phyloP scores from a whole-genome alignment of 2,888 invertebrate genomes.

The Zaprionus obscuricornis region DNA sequence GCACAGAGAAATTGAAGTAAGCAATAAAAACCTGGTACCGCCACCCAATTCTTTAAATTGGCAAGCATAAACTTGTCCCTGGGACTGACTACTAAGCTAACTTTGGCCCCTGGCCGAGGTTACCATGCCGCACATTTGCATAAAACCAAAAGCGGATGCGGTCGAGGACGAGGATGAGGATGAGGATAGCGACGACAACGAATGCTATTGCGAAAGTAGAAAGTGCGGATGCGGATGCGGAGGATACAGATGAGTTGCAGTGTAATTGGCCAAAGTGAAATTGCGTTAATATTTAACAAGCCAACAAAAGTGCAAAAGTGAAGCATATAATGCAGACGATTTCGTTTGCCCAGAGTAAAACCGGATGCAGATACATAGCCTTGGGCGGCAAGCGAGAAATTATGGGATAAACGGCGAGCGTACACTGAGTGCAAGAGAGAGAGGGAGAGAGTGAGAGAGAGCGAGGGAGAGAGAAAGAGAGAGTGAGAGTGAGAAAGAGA shows the following conservation, averaged over 20 bases:
- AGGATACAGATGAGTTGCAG: slow-evolving; percentile 56
- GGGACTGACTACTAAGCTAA: too few relatives aligned
- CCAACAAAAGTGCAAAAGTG: slow-evolving; percentile 57
- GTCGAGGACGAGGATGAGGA: too few relatives aligned
- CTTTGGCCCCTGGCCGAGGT: too few relatives aligned
- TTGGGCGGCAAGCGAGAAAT: slow-evolving; percentile 42
- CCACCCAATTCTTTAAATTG: slow-evolving; percentile 45
- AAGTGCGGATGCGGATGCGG: slow-evolving; percentile 7
- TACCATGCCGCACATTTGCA: slow-evolving; percentile 68
- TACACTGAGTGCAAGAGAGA: too few relatives aligned
- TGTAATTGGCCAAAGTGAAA: slow-evolving; percentile 75
- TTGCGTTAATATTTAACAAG: slow-evolving; percentile 78
- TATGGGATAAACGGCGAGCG: slow-evolving; percentile 42
- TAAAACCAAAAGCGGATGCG: slow-evolving; percentile 42
- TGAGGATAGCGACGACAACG: neutral
- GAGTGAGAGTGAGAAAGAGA: too few relatives aligned
- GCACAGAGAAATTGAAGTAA: slow-evolving; percentile 17
- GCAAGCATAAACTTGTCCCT: slow-evolving; percentile 34
- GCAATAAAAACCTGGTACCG: slow-evolving; percentile 42
- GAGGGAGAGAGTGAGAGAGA: too few relatives aligned
- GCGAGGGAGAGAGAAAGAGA: too few relatives aligned
- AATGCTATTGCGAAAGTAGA: neutral
- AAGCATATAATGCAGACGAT: slow-evolving; percentile 39
- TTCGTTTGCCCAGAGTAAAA: too few relatives aligned
- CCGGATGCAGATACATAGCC: slow-evolving; percentile 10